Evolutionary conservation across 2,888 invertebrate genomes (phyloP), one percentile per base, ranked within the genome.

Genomic region (Dicranocentrus wangi): DNA sequence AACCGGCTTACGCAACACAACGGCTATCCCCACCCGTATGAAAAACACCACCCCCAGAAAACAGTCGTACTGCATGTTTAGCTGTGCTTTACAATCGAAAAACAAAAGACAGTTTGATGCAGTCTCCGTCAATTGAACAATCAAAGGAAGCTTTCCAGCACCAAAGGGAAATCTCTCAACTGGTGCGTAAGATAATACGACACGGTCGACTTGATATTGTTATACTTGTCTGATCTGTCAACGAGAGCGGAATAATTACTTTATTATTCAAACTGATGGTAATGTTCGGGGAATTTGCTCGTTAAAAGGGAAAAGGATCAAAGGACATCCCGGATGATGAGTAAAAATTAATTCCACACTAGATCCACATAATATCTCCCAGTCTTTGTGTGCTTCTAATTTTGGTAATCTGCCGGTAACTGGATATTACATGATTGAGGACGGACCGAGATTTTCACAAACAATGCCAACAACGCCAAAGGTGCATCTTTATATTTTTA

Each of bases 221-320:
- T 77, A 66, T 75, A 58, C 55, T 55, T 65, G 66, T 39, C 51
- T 61, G 68, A 76, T 77, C 61, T 69, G 77, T 69, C 77, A 77
- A 77, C 76, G 55, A 77, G 76, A 61, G 39, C 39, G 63, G 69
- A 77, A 69, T 77, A 77, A 77, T 69, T 77, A 76, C 66, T 55
- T 76, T 66, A 73, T 63, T 63, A 47, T 65, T 39, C 63, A 32
- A n/a, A 7, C 51, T 43, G 21, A 70, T 60, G 47, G 25, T 43
- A 32, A 2, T 21, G 39, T 25, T 70, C 55, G 7, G 28, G 39
- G 28, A 28, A 60, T 47, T 25, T 60, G 32, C 55, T 58, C 69
- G 60, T 39, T 39, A 73, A 60, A 65, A 66, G 8, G 53, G 19
- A 23, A 47, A 23, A 17, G 32, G 69, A 77, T 65, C 63, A 65